Base-by-base conservation (phyloP, 2,888 invertebrate genomes). In the Cremastinae sp. region DNA sequence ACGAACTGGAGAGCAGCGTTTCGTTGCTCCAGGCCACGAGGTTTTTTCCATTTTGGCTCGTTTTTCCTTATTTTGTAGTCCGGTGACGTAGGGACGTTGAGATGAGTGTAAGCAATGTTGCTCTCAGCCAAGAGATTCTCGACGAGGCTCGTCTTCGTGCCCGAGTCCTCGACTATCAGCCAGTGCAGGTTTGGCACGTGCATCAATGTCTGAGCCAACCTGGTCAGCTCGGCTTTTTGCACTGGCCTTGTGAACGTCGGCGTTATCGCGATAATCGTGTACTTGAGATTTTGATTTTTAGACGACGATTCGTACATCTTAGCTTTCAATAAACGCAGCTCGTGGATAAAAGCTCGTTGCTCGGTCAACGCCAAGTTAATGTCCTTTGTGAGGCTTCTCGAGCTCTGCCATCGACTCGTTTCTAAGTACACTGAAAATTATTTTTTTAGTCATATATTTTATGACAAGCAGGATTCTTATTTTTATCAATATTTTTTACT, bases 211-310 rank as follows among this genome's bases (percentile, higher is more conserved):
- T 98, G 96, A 5, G 96, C 95, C 72, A 98, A 90, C 86, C 98
- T 94, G 62, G 97, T 97, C 9, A 98, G 91, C 90, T 98, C 98
- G 8, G 98, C 98, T 90, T 97, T 97, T 90, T 98, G 98, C 34
- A 95, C 95, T 45, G 95, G 93, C 75, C 98, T 92, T 22, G 93
- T 90, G 89, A 97, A 97, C 0, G 98, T 98, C 38, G 98, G 98
- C 2, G 98, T 98, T 81, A 98, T 94, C 12, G 96, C 96, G 89
- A 96, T 98, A 81, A 98, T 96, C 38, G 92, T 94, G 5, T 28
- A 28, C 5, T 28, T 28, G 5, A 3, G 2, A 28, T 28, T 28
- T n/a, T n/a, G n/a, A 12, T 58, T 22, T 22, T 43, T 43, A 4
- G 18, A 4, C 18, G 18, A 20, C 5, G 18, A n/a, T 12, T 74